Conservation (phyloP, 1,140 invertebrate genomes). For the Tyrophagus putrescentiae region DNA sequence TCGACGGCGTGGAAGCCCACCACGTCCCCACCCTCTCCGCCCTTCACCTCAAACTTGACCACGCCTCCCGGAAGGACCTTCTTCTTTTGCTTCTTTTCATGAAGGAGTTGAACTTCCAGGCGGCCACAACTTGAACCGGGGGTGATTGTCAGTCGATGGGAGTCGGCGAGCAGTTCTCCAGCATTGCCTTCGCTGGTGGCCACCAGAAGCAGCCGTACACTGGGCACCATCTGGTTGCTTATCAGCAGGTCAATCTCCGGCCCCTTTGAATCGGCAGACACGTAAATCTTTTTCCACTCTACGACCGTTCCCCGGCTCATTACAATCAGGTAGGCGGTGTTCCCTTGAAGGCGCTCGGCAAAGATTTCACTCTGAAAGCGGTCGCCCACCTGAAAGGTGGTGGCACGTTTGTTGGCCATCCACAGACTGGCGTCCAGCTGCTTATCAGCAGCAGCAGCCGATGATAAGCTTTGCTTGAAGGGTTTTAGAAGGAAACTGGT, state of each 20-base stretch:
- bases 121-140: too few relatives aligned
- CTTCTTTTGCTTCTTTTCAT: not conserved
- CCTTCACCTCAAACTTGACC: conserved; percentile 19
- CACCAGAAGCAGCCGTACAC: conserved; percentile 29
- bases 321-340: conserved; percentile 15
- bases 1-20: conserved; percentile 25
- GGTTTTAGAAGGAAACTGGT: too few relatives aligned
- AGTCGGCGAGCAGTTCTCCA: conserved; percentile 30
- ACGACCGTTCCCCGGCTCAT: conserved; percentile 17
- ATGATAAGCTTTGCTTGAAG: too few relatives aligned
- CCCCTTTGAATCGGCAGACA: too few relatives aligned
- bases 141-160: conserved; percentile 29
- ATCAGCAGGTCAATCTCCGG: conserved; percentile 25
- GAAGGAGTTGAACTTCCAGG: too few relatives aligned
- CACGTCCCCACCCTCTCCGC: conserved; percentile 10
- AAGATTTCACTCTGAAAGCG: not conserved
- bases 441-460: too few relatives aligned
- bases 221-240: conserved; percentile 30
- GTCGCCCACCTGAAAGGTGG: not conserved
- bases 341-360: not conserved
- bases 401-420: not conserved
- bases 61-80: conserved; percentile 14
- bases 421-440: too few relatives aligned
- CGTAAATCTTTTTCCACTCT: not conserved
- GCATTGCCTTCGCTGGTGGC: conserved; percentile 24